phyloP scores from a whole-genome alignment of 2,888 invertebrate genomes.

The Epirrhoe tristata region DNA sequence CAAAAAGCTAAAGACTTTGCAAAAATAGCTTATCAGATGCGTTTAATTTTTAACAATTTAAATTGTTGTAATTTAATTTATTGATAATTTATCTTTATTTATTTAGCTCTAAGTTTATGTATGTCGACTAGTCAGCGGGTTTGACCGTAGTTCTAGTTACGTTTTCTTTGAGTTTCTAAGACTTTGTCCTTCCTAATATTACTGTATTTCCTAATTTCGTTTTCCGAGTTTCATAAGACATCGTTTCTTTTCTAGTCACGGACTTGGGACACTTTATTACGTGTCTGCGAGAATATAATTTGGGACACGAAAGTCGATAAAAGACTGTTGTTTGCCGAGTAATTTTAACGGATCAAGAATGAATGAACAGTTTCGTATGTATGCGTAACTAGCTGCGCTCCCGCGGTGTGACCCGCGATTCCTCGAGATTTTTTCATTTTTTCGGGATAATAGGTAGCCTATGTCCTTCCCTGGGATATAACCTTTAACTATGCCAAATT shows the following conservation, averaged over 20 bases:
- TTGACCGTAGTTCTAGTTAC: slow-evolving; percentile 56
- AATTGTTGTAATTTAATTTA: slow-evolving; percentile 41
- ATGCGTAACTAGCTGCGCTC: no score
- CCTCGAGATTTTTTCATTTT: no score
- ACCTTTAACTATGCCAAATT: no score
- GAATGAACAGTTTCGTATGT: slow-evolving; percentile 1
- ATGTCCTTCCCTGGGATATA: no score
- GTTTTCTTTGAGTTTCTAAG: slow-evolving; percentile 60
- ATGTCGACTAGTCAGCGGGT: slow-evolving; percentile 74
- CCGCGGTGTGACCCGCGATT: no score
- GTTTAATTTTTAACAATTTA: slow-evolving; percentile 18
- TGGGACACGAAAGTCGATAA: slow-evolving; percentile 49
- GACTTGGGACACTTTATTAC: slow-evolving; percentile 59
- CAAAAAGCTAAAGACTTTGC: slow-evolving; percentile 10
- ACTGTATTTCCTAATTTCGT: slow-evolving; percentile 65
- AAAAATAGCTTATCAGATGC: slow-evolving; percentile 13
- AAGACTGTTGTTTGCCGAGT: slow-evolving; percentile 31
- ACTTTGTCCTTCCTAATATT: slow-evolving; percentile 57
- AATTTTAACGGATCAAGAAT: slow-evolving; percentile 23
- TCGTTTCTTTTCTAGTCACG: slow-evolving; percentile 75
- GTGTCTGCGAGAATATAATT: slow-evolving; percentile 55
- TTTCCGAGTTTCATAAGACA: slow-evolving; percentile 57
- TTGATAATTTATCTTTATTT: slow-evolving; percentile 60
- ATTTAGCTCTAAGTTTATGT: slow-evolving; percentile 43
- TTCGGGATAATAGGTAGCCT: no score